Evolutionary conservation across 30 jellyfish, hydroid and myxozoan genomes (phyloP).

Genomic region (Catostylus mosaicus): DNA sequence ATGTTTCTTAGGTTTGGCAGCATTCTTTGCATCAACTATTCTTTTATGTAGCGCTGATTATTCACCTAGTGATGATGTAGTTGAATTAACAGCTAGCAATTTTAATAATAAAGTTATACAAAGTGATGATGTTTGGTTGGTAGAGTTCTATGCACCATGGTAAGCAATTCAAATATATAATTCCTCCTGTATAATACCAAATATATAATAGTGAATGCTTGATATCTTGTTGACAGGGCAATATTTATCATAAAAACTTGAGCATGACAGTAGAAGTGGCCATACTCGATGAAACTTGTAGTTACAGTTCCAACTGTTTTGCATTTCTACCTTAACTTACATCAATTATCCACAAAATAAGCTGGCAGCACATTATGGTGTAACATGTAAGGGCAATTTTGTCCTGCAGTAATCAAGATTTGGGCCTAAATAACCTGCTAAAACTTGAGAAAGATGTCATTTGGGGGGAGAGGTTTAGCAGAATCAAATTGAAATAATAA

Average conservation of each 20-base stretch:
- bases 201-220: neutral
- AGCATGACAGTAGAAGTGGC: neutral
- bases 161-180: no score
- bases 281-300: neutral
- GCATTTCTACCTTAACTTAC: no score
- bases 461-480: no score
- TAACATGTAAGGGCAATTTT: no score
- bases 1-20: constrained; percentile 30
- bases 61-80: constrained; percentile 71
- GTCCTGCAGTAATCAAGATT: no score
- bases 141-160: constrained; percentile 98
- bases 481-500: no score
- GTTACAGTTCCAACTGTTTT: neutral
- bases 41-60: constrained; percentile 60
- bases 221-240: neutral
- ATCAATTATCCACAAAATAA: no score
- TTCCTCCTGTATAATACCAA: no score
- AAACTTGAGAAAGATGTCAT: no score
- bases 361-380: no score
- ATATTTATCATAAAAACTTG: neutral
- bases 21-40: constrained; percentile 37
- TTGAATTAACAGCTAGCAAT: constrained; percentile 89
- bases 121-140: constrained; percentile 95
- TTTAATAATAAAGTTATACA: constrained; percentile 74
- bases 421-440: no score